Evolutionary conservation across 2,888 invertebrate genomes (phyloP).

Genomic region (Anodontia alba): DNA sequence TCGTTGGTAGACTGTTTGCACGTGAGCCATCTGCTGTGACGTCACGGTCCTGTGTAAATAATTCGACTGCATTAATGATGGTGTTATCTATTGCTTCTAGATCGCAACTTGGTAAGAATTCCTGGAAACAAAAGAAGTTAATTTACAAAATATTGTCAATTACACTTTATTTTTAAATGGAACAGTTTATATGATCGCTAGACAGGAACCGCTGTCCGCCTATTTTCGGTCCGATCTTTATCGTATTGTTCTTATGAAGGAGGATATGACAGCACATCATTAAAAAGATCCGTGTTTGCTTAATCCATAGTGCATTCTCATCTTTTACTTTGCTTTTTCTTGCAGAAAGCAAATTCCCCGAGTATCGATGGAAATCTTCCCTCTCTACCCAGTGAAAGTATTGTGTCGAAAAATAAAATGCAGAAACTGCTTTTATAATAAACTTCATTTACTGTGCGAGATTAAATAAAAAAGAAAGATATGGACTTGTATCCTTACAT

Average conservation of each 20-base stretch:
- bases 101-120: background rate
- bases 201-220: background rate
- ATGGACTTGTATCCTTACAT: background rate
- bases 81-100: background rate
- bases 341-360: background rate
- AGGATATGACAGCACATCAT: too few species aligned
- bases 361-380: background rate
- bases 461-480: background rate
- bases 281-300: too few species aligned
- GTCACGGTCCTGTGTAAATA: background rate
- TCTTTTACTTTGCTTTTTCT: too few species aligned
- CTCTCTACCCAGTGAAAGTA: background rate
- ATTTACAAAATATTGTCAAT: too few species aligned
- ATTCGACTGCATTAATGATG: background rate
- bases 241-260: too few species aligned
- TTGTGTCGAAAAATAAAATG: background rate
- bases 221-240: too few species aligned
- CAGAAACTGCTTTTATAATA: background rate
- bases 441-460: background rate
- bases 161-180: too few species aligned
- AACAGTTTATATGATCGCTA: background rate
- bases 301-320: too few species aligned
- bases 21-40: background rate
- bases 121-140: background rate
- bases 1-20: background rate